Conservation (phyloP, 2,113 vertebrate species). For the Campylomormyrus numenius region DNA sequence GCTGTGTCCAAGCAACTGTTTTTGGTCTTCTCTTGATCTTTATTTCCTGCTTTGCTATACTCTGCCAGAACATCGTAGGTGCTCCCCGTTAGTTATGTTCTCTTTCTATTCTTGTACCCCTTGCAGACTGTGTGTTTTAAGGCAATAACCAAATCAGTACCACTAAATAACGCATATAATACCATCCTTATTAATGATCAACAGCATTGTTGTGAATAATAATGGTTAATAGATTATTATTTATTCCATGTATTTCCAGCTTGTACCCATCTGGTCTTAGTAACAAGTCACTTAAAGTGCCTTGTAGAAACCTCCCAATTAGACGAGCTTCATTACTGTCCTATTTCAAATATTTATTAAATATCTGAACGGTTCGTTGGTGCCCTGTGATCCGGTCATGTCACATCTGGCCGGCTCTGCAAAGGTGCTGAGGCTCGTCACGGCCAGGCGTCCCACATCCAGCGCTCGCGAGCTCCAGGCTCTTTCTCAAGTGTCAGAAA, state of each 20-base stretch:
- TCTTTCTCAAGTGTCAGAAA: not conserved
- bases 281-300: not conserved
- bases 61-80: not conserved
- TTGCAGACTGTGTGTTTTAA: not conserved
- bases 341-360: not conserved
- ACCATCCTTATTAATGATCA: not conserved
- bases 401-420: not conserved
- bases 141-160: not conserved
- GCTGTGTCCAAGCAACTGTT: not conserved
- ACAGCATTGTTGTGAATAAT: not conserved
- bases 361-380: not conserved
- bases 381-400: not conserved
- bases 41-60: not conserved
- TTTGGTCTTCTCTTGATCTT: not conserved
- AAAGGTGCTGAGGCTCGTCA: not conserved
- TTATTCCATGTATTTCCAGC: not conserved
- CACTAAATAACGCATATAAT: not conserved
- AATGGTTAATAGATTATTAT: not conserved
- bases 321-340: not conserved
- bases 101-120: not conserved
- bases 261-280: not conserved
- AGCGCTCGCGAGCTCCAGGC: not conserved
- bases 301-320: not conserved
- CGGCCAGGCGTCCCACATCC: not conserved
- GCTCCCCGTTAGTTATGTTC: not conserved